Base-by-base conservation (phyloP, 2,888 invertebrate species). In the Drepana falcataria region DNA sequence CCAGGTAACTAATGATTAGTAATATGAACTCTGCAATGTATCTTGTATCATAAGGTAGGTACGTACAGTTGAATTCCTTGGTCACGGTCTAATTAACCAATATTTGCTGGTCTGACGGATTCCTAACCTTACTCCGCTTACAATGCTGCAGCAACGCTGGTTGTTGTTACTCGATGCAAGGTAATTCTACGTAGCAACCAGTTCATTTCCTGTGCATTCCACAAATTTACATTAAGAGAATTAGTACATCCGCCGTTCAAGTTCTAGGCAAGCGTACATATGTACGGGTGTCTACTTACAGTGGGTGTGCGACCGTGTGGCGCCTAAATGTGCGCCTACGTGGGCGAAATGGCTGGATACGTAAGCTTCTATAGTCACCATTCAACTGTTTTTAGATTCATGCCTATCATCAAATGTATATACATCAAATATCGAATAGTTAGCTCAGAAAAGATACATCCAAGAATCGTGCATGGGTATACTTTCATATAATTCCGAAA, bases 321-420 rank as follows among this genome's bases (percentile, higher is more conserved):
- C 87, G 86, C 85, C 88, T 81, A 65, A 77, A 81, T 86, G 21
- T 21, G 87, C 86, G 85, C 85, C 63, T 69, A 80, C 80, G 87
- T 87, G 80, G 87, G 87, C 79, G 87, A 77, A 73, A 79, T 78
- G 72, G 75, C 83, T 81, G 80, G 81, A 81, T 77, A 76, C 71
- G 73, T 79, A 69, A 40, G 74, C 76, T 79, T 83, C 84, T 88
- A 86, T 87, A 84, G 67, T 81, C 78, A 68, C 70, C 77, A 79
- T 83, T 77, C 83, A 81, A 79, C 82, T 82, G 77, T 79, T 79
- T 76, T 75, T 21, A 21, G 21, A 21, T 21, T 21, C 21, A 21
- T 21, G 21, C 21, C 21, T 21, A 21, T 21, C 21, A 21, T 21
- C 21, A 21, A 21, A 21, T 21, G 21, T 21, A 21, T 21, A 21